Base-by-base conservation (phyloP, 2,113 vertebrate species). In the Pipa parva region DNA sequence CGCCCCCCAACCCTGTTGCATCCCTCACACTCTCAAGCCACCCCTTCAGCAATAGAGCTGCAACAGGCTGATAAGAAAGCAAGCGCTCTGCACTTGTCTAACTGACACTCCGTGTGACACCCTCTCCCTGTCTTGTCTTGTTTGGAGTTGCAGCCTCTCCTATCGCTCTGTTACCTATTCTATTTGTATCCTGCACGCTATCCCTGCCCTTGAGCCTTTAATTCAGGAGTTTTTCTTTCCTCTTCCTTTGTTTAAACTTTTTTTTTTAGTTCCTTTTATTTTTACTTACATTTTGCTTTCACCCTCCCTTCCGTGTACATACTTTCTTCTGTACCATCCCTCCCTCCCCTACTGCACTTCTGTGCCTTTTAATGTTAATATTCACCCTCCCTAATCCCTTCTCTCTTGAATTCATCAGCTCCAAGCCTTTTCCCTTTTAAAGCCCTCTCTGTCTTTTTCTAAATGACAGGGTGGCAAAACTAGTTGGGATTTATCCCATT, bases 341-440 rank as follows among this genome's bases (percentile, higher is more conserved):
- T 63, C 37, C 68, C 60, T 62, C 72, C 75, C 66, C 59, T 20
- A 56, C 61, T 50, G n/a, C n/a, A n/a, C n/a, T n/a, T n/a, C n/a
- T n/a, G n/a, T n/a, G n/a, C n/a, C n/a, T n/a, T n/a, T n/a, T n/a
- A n/a, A n/a, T n/a, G n/a, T n/a, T n/a, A n/a, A n/a, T n/a, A n/a
- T n/a, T n/a, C n/a, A n/a, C n/a, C n/a, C n/a, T n/a, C n/a, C n/a
- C n/a, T n/a, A n/a, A n/a, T n/a, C n/a, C n/a, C n/a, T n/a, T n/a
- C n/a, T n/a, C n/a, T n/a, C n/a, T n/a, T n/a, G n/a, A n/a, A n/a
- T n/a, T n/a, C 36, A 33, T 29, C 22, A 2, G 3, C 21, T 26
- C 24, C 37, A 36, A 50, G n/a, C 25, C 26, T 28, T 37, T 39
- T 28, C 42, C 17, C n/a, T n/a, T n/a, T n/a, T n/a, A n/a, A n/a